These are phyloP conservation scores for Onychorhynchus coronatus DNA, from an alignment of 2,113 vertebrate species.

Conservation along the genomic window DNA sequence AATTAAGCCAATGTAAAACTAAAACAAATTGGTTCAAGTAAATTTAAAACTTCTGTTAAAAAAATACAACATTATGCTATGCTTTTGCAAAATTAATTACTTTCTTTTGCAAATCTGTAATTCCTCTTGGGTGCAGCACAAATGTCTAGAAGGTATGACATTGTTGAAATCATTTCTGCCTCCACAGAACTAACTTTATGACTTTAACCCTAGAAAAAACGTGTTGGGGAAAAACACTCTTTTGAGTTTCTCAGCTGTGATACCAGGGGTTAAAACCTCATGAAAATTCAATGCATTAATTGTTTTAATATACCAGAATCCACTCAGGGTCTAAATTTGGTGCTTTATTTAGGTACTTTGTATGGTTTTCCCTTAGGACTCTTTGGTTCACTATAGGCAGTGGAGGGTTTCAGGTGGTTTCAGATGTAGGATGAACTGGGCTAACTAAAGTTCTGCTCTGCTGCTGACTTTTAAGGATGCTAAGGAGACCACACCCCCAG, in stretches of 20 bases:
- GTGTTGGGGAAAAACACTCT: not conserved
- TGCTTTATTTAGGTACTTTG: not conserved
- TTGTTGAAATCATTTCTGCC: not conserved
- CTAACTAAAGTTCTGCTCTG: not conserved
- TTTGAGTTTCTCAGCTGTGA: not conserved
- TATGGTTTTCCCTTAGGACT: not conserved
- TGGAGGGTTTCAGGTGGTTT: not conserved
- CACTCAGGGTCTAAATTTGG: not conserved
- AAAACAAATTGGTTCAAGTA: not conserved
- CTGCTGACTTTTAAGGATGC: not conserved
- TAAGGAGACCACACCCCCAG: not conserved
- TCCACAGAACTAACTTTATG: not conserved
- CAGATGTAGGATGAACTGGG: fast-evolving
- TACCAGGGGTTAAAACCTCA: not conserved
- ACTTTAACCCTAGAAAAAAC: not conserved
- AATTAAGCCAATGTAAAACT: not conserved
- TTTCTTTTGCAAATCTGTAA: not conserved
- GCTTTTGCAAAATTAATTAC: not conserved
- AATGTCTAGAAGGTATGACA: not conserved
- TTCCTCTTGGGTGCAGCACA: not conserved
- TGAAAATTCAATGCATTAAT: not conserved
- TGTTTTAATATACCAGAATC: not conserved
- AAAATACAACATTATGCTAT: not conserved
- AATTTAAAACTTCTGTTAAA: not conserved
- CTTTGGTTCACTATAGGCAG: not conserved